A percentile compares a stretch with the other conserved stretches of the same genome.
Conservation (phyloP, 2,797 vertebrate genomes). For the Hippoglossus hippoglossus region DNA sequence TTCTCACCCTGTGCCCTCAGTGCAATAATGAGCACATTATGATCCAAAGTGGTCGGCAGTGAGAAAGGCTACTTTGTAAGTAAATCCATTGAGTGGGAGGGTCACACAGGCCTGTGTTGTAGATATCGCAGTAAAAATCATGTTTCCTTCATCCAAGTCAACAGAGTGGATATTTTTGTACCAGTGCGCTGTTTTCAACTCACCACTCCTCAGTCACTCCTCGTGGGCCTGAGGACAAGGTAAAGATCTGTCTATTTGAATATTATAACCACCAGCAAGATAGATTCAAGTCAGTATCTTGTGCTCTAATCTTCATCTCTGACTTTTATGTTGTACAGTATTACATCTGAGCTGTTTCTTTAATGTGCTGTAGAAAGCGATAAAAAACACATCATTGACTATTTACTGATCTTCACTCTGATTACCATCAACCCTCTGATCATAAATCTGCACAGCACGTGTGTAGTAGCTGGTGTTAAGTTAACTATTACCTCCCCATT, state of each 20-base stretch:
- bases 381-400: constrained; percentile 14
- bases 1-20: constrained; percentile 60
- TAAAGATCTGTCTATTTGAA: constrained; percentile 62
- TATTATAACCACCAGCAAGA: constrained; percentile 1
- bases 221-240: constrained; percentile 68
- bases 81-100: constrained; percentile 84
- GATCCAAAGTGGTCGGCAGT: constrained; percentile 61
- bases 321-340: not conserved
- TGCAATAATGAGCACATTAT: constrained; percentile 83
- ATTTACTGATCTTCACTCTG: constrained; percentile 23
- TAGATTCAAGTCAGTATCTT: constrained; percentile 26
- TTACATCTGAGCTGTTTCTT: not conserved
- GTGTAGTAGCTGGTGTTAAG: constrained; percentile 31
- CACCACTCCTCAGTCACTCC: constrained; percentile 37
- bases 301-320: constrained; percentile 2
- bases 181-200: constrained; percentile 26
- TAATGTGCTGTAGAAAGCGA: constrained; percentile 2
- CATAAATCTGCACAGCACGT: constrained; percentile 45
- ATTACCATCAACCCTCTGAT: not conserved
- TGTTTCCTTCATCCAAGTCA: constrained; percentile 70
- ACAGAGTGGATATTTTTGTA: constrained; percentile 62
- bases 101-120: constrained; percentile 79
- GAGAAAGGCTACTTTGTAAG: constrained; percentile 85
- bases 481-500: constrained; percentile 45
- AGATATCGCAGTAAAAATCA: constrained; percentile 79